Conservation (phyloP, 2,797 vertebrate genomes). For the Onychomys torridus region DNA sequence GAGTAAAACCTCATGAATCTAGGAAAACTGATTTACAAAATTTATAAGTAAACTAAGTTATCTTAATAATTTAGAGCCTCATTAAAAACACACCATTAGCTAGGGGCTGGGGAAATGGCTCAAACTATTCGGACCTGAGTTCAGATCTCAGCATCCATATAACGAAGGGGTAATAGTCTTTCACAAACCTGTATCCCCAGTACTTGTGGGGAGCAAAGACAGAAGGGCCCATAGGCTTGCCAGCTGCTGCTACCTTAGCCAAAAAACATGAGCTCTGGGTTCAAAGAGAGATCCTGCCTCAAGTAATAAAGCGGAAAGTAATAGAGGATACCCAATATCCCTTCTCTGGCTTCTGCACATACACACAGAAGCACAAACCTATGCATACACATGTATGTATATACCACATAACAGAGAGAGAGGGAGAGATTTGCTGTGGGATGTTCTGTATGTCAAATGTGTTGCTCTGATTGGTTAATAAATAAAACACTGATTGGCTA, state of each 20-base stretch:
- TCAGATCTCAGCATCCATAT: neutral
- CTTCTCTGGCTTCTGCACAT: neutral
- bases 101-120: neutral
- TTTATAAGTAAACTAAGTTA: constrained; percentile 21
- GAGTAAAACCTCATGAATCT: neutral
- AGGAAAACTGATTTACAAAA: constrained; percentile 18
- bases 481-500: too few species aligned
- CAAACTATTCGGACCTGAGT: neutral
- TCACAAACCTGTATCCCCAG: neutral
- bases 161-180: neutral
- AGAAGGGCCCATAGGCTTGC: neutral
- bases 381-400: neutral
- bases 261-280: neutral
- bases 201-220: neutral
- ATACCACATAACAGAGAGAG: neutral
- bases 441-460: too few species aligned
- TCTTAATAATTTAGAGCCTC: neutral
- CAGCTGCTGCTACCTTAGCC: neutral
- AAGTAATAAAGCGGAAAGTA: neutral
- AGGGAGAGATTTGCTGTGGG: too few species aligned
- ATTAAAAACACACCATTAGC: neutral
- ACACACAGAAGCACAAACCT: neutral
- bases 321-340: neutral
- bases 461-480: too few species aligned
- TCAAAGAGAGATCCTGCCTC: neutral